phyloP scores from a whole-genome alignment of 2,113 vertebrate species.

The Hystrix brachyura region DNA sequence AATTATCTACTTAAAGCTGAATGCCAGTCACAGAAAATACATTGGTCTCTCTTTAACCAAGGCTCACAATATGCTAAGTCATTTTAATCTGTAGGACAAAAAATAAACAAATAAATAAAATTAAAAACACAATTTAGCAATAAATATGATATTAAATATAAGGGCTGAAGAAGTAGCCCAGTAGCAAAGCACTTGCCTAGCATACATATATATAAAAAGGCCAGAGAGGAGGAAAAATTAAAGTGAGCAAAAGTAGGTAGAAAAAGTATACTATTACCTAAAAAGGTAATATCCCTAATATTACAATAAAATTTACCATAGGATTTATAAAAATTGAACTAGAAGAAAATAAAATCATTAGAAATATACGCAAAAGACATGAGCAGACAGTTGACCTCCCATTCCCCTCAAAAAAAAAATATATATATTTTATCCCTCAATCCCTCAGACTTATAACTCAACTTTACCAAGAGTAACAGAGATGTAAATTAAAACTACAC shows the following conservation, averaged over 20 bases:
- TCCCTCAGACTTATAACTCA: conserved; percentile 11
- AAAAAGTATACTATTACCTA: conserved; percentile 22
- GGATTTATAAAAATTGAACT: neutral
- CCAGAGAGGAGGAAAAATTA: conserved; percentile 13
- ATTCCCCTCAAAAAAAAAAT: too few species aligned
- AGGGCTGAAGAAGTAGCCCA: neutral
- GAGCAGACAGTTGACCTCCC: neutral
- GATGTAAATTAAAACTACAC: conserved; percentile 13
- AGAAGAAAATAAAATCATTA: neutral
- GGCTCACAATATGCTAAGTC: neutral
- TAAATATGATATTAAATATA: conserved; percentile 28
- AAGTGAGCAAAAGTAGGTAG: neutral
- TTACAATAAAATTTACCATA: neutral
- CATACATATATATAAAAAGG: neutral
- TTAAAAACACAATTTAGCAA: neutral
- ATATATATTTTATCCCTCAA: too few species aligned
- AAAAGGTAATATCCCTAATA: conserved; percentile 13
- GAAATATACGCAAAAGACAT: conserved; percentile 4
- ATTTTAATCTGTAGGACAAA: neutral
- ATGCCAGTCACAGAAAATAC: neutral
- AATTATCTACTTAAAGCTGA: neutral
- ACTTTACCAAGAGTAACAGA: neutral
- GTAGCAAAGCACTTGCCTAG: neutral
- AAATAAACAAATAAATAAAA: neutral
- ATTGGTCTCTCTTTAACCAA: neutral